phyloP scores from a whole-genome alignment of 2,888 invertebrate genomes.

The Charanyca ferruginea region DNA sequence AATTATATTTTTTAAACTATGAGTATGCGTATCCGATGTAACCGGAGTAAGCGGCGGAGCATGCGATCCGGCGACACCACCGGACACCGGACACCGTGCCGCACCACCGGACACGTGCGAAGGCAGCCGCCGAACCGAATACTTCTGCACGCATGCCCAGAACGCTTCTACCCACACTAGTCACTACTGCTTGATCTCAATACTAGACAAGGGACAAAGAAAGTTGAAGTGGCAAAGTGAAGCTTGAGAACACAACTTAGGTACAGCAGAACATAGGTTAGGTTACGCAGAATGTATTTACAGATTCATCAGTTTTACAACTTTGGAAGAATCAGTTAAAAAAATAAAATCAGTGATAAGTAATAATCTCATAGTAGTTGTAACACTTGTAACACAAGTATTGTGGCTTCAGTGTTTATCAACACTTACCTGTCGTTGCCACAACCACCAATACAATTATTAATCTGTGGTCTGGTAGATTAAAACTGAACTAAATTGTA shows the following conservation, averaged over 20 bases:
- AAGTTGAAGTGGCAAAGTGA: not conserved
- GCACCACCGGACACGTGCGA: constrained; percentile 65
- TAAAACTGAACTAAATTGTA: not conserved
- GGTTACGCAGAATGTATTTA: not conserved
- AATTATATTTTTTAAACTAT: constrained; percentile 30
- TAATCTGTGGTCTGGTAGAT: constrained; percentile 8
- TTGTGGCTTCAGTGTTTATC: constrained; percentile 23
- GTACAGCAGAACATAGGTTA: not conserved
- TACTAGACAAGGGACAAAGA: not conserved
- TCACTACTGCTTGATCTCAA: constrained; percentile 7
- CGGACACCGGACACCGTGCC: constrained; percentile 73
- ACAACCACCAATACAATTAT: too few relatives aligned
- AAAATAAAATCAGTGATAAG: not conserved
- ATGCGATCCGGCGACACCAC: constrained; percentile 73
- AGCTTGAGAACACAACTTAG: not conserved
- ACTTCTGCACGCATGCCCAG: constrained; percentile 23
- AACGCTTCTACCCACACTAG: not conserved
- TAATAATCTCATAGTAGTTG: too few relatives aligned
- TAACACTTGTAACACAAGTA: constrained; percentile 3
- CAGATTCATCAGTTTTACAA: not conserved
- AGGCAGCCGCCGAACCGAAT: constrained; percentile 48
- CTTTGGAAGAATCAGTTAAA: not conserved
- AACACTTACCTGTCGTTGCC: constrained; percentile 2
- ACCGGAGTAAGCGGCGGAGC: constrained; percentile 66
- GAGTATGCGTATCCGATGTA: constrained; percentile 50